A percentile compares a stretch with the other conserved stretches of the same genome.
These are phyloP conservation scores for Lasius platythorax DNA, from an alignment of 2,888 invertebrate species.

Conservation along the genomic window DNA sequence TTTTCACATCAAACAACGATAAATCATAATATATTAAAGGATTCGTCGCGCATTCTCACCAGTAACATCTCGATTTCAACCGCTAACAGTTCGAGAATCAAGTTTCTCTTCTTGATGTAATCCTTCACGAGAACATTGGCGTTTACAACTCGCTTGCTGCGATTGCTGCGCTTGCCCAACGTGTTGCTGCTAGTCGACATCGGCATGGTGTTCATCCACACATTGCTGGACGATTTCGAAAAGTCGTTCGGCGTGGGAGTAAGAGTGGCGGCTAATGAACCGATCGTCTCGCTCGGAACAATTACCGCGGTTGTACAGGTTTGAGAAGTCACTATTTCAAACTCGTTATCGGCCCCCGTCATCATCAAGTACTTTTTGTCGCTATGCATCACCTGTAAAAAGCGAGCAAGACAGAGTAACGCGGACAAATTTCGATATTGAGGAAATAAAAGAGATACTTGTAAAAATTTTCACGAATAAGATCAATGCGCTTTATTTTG, in stretches of 20 bases:
- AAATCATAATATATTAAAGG: not conserved
- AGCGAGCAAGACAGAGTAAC: not conserved
- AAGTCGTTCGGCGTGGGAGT: conserved; percentile 80
- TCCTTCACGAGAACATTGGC: conserved; percentile 95
- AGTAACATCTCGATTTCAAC: conserved; percentile 98
- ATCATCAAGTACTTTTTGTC: conserved; percentile 96
- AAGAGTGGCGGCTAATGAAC: conserved; percentile 74
- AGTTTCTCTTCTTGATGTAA: conserved; percentile 96
- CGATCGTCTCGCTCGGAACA: conserved; percentile 72
- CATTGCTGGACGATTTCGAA: conserved; percentile 87
- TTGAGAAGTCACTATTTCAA: conserved; percentile 84
- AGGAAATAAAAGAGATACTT: not conserved
- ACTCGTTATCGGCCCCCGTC: conserved; percentile 92
- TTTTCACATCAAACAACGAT: not conserved
- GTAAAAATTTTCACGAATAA: not conserved
- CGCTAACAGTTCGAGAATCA: conserved; percentile 96
- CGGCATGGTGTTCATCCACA: conserved; percentile 98
- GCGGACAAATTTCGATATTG: not conserved
- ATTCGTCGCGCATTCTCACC: conserved; percentile 82
- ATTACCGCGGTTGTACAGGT: conserved; percentile 75
- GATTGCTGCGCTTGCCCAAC: conserved; percentile 91
- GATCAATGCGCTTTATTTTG: not conserved
- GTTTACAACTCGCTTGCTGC: conserved; percentile 90
- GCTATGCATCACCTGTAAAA: conserved; percentile 91
- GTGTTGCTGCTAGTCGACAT: conserved; percentile 90